Percentiles rank a stretch among this genome's conserved stretches.
These are phyloP conservation scores for Oryzias dopingdopingensis DNA, from an alignment of 2,797 vertebrate genomes.

Conservation along the genomic window DNA sequence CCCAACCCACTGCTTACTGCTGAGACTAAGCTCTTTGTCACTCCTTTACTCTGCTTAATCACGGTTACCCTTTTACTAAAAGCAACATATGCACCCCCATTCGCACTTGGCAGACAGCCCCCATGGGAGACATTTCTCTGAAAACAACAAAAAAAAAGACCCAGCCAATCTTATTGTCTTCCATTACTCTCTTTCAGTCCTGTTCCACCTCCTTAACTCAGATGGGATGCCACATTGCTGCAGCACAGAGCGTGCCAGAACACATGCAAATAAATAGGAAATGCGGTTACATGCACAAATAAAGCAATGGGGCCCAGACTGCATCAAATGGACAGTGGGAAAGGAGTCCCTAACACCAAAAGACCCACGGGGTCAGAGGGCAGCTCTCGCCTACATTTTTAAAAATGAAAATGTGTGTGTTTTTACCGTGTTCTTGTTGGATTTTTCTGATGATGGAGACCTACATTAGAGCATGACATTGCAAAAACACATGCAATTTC, in stretches of 20 bases:
- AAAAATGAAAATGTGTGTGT: too few relatives aligned
- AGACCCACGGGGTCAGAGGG: background rate
- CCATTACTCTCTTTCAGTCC: conserved; percentile 14
- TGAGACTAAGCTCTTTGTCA: conserved; percentile 37
- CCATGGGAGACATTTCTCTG: conserved; percentile 18
- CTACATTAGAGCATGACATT: background rate
- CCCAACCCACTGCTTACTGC: conserved; percentile 31
- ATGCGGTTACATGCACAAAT: conserved; percentile 1
- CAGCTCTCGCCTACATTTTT: too few relatives aligned
- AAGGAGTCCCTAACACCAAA: conserved; percentile 5
- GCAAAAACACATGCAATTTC: too few relatives aligned
- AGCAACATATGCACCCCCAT: conserved; percentile 35
- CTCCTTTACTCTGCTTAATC: conserved; percentile 39
- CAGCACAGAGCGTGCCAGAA: background rate
- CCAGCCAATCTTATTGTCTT: background rate
- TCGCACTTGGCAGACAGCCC: conserved; percentile 21
- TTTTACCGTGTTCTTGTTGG: too few relatives aligned
- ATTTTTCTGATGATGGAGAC: too few relatives aligned
- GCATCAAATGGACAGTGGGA: background rate
- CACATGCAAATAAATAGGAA: conserved; percentile 29
- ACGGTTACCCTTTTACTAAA: conserved; percentile 56
- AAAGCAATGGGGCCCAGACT: background rate
- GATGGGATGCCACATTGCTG: conserved; percentile 2
- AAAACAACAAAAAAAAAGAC: too few relatives aligned
- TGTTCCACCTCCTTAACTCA: conserved; percentile 9